phyloP scores from a whole-genome alignment of 2,113 vertebrate genomes.

The Hippocampus guttulatus region DNA sequence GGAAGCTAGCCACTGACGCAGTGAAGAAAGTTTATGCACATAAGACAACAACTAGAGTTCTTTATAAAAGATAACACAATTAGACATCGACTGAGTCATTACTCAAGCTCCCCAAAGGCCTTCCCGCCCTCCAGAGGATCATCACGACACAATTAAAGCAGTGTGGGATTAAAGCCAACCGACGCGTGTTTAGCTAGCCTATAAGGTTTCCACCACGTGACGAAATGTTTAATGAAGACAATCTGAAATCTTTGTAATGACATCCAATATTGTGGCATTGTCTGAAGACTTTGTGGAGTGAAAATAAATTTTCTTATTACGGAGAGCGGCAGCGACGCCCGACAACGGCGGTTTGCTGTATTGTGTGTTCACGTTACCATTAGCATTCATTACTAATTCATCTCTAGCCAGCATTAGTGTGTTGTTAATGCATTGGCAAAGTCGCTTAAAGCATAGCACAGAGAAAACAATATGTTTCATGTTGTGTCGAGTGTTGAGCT shows the following conservation, averaged over 20 bases:
- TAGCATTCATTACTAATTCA: slow-evolving; percentile 74
- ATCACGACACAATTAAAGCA: slow-evolving; percentile 52
- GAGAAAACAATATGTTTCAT: slow-evolving; percentile 19
- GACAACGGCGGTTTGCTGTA: slow-evolving; percentile 39
- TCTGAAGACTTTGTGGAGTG: slow-evolving; percentile 30
- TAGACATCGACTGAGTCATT: slow-evolving; percentile 50
- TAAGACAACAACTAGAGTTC: slow-evolving; percentile 31
- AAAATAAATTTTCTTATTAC: slow-evolving; percentile 37
- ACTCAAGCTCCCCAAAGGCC: slow-evolving; percentile 40
- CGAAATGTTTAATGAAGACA: slow-evolving; percentile 30
- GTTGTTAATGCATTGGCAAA: slow-evolving; percentile 67
- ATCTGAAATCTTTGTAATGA: slow-evolving; percentile 30
- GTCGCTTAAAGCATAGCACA: slow-evolving; percentile 40
- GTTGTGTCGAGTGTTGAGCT: neutral
- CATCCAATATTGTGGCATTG: slow-evolving; percentile 23
- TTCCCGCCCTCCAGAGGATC: slow-evolving; percentile 41
- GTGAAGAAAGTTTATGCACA: slow-evolving; percentile 28
- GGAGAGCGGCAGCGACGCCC: slow-evolving; percentile 42
- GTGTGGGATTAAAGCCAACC: slow-evolving; percentile 44
- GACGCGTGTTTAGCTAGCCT: slow-evolving; percentile 39
- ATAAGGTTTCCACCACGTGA: slow-evolving; percentile 19
- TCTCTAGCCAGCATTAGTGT: slow-evolving; percentile 58
- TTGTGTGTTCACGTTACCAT: slow-evolving; percentile 49
- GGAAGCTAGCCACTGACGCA: slow-evolving; percentile 4
- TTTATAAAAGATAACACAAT: slow-evolving; percentile 47